These are phyloP conservation scores for Chrysocyon brachyurus DNA, from an alignment of 2,797 vertebrate genomes.

Conservation along the genomic window DNA sequence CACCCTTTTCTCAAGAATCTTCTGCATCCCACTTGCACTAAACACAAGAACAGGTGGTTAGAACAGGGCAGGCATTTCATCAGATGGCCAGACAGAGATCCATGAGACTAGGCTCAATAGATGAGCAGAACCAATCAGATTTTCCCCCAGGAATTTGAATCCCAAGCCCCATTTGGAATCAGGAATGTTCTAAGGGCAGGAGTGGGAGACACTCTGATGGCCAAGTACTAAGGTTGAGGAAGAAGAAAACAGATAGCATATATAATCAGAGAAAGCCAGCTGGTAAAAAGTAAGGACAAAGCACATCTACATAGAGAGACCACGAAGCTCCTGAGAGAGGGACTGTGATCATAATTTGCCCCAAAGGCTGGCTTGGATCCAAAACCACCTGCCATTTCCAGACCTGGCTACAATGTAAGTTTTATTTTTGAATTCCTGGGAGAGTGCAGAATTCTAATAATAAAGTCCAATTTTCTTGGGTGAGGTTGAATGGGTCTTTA, in stretches of 20 bases:
- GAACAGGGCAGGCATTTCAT: background rate
- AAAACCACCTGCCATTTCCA: conserved; percentile 24
- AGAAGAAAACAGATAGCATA: background rate
- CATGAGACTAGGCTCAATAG: background rate
- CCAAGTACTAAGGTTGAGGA: background rate
- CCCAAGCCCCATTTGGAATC: background rate
- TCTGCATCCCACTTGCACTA: background rate
- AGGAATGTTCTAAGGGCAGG: background rate
- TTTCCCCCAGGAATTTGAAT: background rate
- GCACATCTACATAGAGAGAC: background rate
- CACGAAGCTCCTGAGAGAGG: background rate
- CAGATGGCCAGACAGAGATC: background rate
- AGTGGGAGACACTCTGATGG: background rate
- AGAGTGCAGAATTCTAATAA: background rate
- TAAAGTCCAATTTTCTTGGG: background rate
- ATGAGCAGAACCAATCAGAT: background rate
- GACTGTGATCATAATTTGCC: background rate
- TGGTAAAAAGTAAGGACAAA: conserved; percentile 5
- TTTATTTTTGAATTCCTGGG: conserved; percentile 4
- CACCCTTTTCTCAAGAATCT: background rate
- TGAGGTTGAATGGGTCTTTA: background rate
- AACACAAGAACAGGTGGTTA: background rate
- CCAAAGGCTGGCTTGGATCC: background rate
- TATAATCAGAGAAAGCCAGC: background rate
- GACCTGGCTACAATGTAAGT: background rate